A percentile compares a stretch with the other conserved stretches of the same genome.
These are phyloP conservation scores for Theonella swinhoei DNA, from an alignment of 37 sponge, comb jelly and placozoan species.

Conservation along the genomic window DNA sequence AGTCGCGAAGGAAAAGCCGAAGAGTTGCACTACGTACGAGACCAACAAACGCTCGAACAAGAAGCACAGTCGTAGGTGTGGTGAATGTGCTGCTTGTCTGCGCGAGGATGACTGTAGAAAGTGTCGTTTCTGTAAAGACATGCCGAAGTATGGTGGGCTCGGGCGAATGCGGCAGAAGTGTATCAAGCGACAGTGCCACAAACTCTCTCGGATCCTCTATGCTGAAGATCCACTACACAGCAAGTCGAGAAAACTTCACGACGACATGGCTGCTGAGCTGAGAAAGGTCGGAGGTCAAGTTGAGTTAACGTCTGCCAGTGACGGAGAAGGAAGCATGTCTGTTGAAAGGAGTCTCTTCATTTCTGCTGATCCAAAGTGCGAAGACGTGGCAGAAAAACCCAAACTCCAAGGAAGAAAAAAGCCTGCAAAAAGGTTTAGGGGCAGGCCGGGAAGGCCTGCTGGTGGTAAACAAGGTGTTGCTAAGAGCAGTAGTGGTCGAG, in stretches of 20 bases:
- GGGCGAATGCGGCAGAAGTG: slow-evolving; percentile 82
- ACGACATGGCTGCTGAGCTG: slow-evolving; percentile 41
- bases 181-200: slow-evolving; percentile 75
- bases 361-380: not conserved
- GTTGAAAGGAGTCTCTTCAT: not conserved
- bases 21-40: not conserved
- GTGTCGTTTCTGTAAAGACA: slow-evolving; percentile 86
- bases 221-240: slow-evolving; percentile 52
- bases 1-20: not conserved
- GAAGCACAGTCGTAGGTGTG: slow-evolving; percentile 68
- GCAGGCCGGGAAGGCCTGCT: not conserved
- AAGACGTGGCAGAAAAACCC: not conserved
- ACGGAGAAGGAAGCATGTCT: not conserved
- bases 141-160: slow-evolving; percentile 86
- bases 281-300: slow-evolving; percentile 6
- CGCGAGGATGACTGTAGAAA: slow-evolving; percentile 63
- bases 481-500: not conserved
- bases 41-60: not conserved
- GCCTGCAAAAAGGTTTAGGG: not conserved
- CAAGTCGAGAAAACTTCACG: slow-evolving; percentile 13
- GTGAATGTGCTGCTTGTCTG: slow-evolving; percentile 74
- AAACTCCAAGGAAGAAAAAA: not conserved
- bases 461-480: not conserved
- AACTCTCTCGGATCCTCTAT: slow-evolving; percentile 57
- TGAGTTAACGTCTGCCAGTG: not conserved